Conservation (phyloP, 2,113 vertebrate genomes). For the Drymodes brunneopygia region DNA sequence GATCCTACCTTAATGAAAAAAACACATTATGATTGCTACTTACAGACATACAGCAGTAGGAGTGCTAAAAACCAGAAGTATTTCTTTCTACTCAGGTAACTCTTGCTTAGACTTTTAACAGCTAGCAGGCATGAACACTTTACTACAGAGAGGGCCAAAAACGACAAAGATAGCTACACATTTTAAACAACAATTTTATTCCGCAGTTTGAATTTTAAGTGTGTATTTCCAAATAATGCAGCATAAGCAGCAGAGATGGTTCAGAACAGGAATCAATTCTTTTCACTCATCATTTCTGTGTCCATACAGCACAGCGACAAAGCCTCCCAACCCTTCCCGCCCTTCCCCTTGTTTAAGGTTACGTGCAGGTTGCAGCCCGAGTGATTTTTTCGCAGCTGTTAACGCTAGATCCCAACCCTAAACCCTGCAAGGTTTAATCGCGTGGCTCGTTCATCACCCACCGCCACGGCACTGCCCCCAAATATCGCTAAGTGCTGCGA, state of each 20-base stretch:
- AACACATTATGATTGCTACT: not conserved
- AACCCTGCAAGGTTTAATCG: not conserved
- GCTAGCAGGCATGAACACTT: not conserved
- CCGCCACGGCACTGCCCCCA: fast-evolving
- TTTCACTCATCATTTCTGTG: fast-evolving
- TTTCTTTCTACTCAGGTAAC: not conserved
- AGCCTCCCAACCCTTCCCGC: not conserved
- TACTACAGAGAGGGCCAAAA: not conserved
- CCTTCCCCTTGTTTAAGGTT: not conserved
- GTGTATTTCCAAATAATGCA: not conserved
- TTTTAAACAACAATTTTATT: slow-evolving; percentile 13
- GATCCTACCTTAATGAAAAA: not conserved
- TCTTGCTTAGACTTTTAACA: not conserved
- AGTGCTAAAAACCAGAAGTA: not conserved
- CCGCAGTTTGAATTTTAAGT: not conserved
- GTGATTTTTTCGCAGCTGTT: not conserved
- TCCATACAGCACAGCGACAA: fast-evolving
- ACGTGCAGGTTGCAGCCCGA: not conserved
- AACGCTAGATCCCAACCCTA: not conserved
- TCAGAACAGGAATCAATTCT: fast-evolving
- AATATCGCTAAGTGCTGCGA: fast-evolving
- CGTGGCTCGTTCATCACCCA: fast-evolving
- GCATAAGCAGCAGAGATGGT: fast-evolving
- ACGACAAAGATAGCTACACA: not conserved
- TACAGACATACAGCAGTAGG: fast-evolving